Base-by-base conservation (phyloP, 1,140 invertebrate species). In the Zaprionus africanus region DNA sequence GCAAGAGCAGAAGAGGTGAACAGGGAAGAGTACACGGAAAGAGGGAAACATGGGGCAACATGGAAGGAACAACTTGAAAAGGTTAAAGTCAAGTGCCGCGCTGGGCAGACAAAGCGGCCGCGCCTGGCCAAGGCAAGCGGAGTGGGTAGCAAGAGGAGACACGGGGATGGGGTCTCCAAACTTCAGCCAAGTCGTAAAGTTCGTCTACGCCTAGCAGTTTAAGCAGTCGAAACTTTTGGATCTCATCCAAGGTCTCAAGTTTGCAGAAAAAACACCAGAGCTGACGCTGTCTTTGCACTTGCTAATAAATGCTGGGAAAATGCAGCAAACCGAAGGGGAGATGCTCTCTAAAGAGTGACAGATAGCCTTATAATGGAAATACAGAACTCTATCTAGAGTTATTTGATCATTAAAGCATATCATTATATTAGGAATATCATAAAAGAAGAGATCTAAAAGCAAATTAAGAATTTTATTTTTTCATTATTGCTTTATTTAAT, bases 141-240 rank as follows among this genome's bases (percentile, higher is more conserved):
- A 9, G 19, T 1, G 2, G 12, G 3, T 11, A 11, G 31, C 31
- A 4, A 11, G 34, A 12, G 26, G 13, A 6, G 2, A n/a, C 2
- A 12, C 9, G 34, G 26, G 17, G 2, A 0, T 9, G 41, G 6
- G n/a, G 41, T 28, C 31, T 34, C 54, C 75, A 83, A 76, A 81
- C 76, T 88, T 56, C 26, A 38, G 53, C 58, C 36, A 68, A 84
- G 81, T 76, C 78, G 76, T 85, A 79, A 85, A 85, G 62, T 79
- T 58, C 51, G 24, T 13, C 17, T 59, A 77, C 75, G 69, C 75
- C 75, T 73, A 70, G 41, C 76, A 74, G 70, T 70, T 78, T 71
- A 81, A 71, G 79, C 70, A 58, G 62, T 66, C 17, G 43, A 60
- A 78, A 80, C 54, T 80, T 80, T 79, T 69, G 70, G 68, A 51